phyloP scores from a whole-genome alignment of 2,797 vertebrate species.

The Enteromius mattozi region DNA sequence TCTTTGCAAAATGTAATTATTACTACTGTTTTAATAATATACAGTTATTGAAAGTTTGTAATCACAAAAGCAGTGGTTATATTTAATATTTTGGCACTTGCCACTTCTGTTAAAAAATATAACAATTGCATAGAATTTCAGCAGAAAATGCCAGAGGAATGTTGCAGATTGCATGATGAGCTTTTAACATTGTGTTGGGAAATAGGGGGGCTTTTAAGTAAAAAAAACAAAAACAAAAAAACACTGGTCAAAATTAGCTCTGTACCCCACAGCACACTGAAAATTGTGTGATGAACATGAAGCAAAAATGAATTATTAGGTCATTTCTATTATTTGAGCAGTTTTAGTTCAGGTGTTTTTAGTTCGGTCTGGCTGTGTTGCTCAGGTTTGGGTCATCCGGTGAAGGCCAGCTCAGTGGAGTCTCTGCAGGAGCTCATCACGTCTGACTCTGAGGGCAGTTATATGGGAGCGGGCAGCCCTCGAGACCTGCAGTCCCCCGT shows the following conservation, averaged over 20 bases:
- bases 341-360: not conserved
- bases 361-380: not conserved
- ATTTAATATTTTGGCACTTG: not conserved
- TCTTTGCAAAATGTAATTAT: not conserved
- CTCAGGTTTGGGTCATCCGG: slow-evolving; percentile 60
- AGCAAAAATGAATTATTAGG: not conserved
- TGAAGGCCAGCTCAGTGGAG: slow-evolving; percentile 88
- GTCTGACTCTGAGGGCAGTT: slow-evolving; percentile 97
- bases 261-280: not conserved
- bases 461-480: slow-evolving; percentile 86
- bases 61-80: not conserved
- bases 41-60: not conserved
- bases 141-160: not conserved
- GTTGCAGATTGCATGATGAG: no score
- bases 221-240: not conserved
- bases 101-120: not conserved
- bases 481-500: slow-evolving; percentile 90
- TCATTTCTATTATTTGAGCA: not conserved
- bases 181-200: not conserved
- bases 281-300: not conserved
- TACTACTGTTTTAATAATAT: not conserved
- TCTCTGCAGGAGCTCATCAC: slow-evolving; percentile 94
- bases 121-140: not conserved
- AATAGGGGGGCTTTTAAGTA: not conserved
- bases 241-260: not conserved